A percentile compares a stretch with the other conserved stretches of the same genome.
phyloP scores from a whole-genome alignment of 2,888 invertebrate species.

The Theretra japonica region DNA sequence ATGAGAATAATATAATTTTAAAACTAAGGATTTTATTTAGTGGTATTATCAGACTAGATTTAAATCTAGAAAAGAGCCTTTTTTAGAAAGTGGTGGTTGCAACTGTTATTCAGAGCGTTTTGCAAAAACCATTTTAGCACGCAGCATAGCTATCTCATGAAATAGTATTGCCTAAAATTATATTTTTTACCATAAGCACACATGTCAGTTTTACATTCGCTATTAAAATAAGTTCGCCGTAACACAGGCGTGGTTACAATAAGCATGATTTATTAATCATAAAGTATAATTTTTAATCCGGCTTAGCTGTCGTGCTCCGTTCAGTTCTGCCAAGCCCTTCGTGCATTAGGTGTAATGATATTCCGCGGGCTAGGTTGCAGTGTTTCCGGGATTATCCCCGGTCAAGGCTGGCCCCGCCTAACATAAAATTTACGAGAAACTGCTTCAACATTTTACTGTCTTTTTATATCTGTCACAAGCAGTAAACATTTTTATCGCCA shows the following conservation, averaged over 20 bases:
- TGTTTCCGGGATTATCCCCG: slow-evolving; percentile 40
- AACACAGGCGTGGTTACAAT: slow-evolving; percentile 8
- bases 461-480: slow-evolving; percentile 30
- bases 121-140: too few relatives aligned
- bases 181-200: neutral
- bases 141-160: too few relatives aligned
- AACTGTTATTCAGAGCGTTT: too few relatives aligned
- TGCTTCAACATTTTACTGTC: slow-evolving; percentile 27
- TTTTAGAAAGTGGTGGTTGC: too few relatives aligned
- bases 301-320: slow-evolving; percentile 7
- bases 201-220: neutral
- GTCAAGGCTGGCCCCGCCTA: slow-evolving; percentile 52
- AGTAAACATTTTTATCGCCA: slow-evolving; percentile 27
- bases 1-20: too few relatives aligned
- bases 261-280: slow-evolving; percentile 5
- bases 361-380: slow-evolving; percentile 10
- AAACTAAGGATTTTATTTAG: too few relatives aligned
- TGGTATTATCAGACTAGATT: too few relatives aligned
- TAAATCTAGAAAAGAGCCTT: too few relatives aligned
- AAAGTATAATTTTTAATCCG: slow-evolving; percentile 8
- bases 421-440: slow-evolving; percentile 44
- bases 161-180: neutral
- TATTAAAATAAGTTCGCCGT: neutral
- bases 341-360: slow-evolving; percentile 12
- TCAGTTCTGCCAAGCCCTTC: slow-evolving; percentile 23